Evolutionary conservation across 2,113 vertebrate species (phyloP).

Genomic region (Madoqua kirkii): DNA sequence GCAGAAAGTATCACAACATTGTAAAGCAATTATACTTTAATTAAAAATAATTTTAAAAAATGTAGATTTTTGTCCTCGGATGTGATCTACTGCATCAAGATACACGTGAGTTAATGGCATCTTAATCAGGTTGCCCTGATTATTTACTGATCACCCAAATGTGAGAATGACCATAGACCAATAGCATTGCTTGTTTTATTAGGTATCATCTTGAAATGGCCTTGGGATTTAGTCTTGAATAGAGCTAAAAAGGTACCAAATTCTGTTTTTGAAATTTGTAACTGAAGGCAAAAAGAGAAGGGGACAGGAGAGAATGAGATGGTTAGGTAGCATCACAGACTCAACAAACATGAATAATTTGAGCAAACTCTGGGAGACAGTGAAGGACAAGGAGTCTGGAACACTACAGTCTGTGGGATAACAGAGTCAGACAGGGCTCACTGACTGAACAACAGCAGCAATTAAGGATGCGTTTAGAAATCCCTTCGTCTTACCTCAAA

Average conservation of each 20-base stretch:
- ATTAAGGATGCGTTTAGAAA: not conserved
- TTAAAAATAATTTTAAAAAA: not conserved
- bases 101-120: not conserved
- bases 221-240: not conserved
- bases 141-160: not conserved
- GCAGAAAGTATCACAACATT: not conserved
- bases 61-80: not conserved
- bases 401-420: not conserved
- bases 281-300: not conserved
- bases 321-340: not conserved
- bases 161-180: not conserved
- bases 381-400: not conserved
- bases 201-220: not conserved
- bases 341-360: not conserved
- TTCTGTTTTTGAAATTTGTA: not conserved
- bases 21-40: not conserved
- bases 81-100: not conserved
- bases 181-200: not conserved
- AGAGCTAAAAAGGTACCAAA: not conserved
- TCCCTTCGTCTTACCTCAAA: not conserved
- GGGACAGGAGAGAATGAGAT: not conserved
- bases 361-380: not conserved
- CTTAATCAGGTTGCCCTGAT: not conserved
- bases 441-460: not conserved
- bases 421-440: not conserved